Evolutionary conservation across 2,888 invertebrate species (phyloP).

Genomic region (Andrena haemorrhoa): DNA sequence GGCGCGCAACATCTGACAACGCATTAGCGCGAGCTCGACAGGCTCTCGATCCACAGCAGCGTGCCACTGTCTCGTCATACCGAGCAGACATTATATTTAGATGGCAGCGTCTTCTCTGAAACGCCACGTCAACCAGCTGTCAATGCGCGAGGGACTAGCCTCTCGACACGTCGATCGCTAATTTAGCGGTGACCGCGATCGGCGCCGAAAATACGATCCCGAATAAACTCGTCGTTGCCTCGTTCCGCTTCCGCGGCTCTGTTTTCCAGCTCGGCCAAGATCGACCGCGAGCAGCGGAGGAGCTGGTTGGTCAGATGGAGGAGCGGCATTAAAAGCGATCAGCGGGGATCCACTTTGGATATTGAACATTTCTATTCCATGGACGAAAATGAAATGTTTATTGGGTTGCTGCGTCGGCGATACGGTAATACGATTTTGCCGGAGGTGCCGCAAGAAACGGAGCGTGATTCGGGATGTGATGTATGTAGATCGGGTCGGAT

Average conservation of each 20-base stretch:
- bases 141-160: conserved; percentile 23
- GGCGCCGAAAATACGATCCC: neutral
- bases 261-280: neutral
- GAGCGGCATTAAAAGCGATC: conserved; percentile 2
- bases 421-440: conserved; percentile 44
- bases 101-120: conserved; percentile 63
- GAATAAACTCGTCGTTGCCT: neutral
- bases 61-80: conserved; percentile 74
- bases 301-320: neutral
- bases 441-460: conserved; percentile 29
- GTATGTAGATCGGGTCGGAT: neutral
- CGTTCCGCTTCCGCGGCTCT: neutral
- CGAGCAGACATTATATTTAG: conserved; percentile 77
- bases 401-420: neutral
- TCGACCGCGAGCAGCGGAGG: neutral
- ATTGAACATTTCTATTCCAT: conserved; percentile 25
- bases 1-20: conserved; percentile 76
- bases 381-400: conserved; percentile 8
- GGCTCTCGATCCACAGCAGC: conserved; percentile 67
- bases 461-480: conserved; percentile 25
- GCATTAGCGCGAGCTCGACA: conserved; percentile 76
- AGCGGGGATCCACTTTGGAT: neutral
- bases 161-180: conserved; percentile 20
- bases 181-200: conserved; percentile 3
- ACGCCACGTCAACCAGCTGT: conserved; percentile 67